Evolutionary conservation across 2,797 vertebrate genomes (phyloP).

Genomic region (Gorsachius magnificus): DNA sequence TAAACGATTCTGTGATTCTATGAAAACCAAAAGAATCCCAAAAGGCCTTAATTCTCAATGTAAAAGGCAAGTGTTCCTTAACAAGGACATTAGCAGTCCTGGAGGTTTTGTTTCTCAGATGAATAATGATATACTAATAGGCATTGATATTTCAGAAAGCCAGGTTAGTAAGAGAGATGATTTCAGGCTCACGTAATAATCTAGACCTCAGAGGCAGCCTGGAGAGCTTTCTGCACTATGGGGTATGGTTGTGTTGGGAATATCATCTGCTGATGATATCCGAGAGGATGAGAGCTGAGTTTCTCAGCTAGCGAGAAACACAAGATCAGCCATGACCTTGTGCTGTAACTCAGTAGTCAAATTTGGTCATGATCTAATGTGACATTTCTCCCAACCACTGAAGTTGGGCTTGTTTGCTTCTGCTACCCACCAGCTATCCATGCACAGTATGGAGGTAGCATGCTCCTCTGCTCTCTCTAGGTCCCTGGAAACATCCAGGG

Average conservation of each 20-base stretch:
- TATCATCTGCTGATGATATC: neutral
- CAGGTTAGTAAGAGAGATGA: neutral
- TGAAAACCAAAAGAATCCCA: neutral
- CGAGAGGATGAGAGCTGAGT: neutral
- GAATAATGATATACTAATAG: neutral
- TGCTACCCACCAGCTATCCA: neutral
- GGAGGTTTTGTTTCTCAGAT: neutral
- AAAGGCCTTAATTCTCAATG: neutral
- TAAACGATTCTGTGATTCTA: no score
- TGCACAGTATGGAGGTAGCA: rapidly evolving
- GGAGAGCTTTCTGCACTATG: neutral
- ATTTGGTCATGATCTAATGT: neutral
- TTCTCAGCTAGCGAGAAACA: neutral
- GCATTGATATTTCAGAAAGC: neutral
- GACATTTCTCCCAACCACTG: neutral
- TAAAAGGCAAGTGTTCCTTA: neutral
- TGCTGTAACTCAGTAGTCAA: neutral
- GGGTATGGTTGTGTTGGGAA: neutral
- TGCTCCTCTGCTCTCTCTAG: neutral
- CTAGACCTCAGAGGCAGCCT: neutral
- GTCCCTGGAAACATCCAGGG: neutral
- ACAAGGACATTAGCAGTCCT: neutral
- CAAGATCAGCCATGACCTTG: neutral
- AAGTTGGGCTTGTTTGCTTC: neutral
- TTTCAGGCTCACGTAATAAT: neutral